Evolutionary conservation across 2,797 vertebrate genomes (phyloP).

Genomic region (Epinephelus malabaricus): DNA sequence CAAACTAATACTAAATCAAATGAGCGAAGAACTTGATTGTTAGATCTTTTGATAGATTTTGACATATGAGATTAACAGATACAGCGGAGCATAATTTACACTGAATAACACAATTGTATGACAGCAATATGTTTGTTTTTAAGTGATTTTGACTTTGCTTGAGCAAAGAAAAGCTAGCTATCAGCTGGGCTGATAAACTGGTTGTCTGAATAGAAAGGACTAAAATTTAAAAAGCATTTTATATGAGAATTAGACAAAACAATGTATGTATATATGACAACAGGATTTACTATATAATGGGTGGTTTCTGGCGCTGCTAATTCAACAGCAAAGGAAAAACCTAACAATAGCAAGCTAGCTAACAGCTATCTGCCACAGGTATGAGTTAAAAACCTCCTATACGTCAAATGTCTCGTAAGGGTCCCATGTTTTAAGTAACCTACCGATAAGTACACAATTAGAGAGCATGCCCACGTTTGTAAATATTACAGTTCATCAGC

Average conservation of each 20-base stretch:
- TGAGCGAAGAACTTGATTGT: neutral
- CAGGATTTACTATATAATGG: neutral
- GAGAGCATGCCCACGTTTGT: constrained; percentile 8
- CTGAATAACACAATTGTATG: neutral
- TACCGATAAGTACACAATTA: neutral
- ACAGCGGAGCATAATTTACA: neutral
- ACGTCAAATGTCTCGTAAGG: neutral
- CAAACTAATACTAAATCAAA: neutral
- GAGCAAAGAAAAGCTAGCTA: neutral
- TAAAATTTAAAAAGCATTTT: neutral
- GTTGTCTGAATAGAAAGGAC: neutral
- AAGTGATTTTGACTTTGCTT: neutral
- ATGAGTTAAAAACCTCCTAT: neutral
- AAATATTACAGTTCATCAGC: constrained; percentile 25
- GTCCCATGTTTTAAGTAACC: too few relatives aligned
- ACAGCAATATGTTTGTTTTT: neutral
- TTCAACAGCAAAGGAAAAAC: neutral
- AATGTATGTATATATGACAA: neutral
- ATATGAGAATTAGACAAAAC: neutral
- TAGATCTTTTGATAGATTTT: too few relatives aligned
- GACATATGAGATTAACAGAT: too few relatives aligned
- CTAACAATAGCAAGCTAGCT: constrained; percentile 10
- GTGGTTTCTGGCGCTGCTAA: constrained; percentile 7
- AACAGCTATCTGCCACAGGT: neutral
- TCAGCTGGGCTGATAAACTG: neutral